A percentile compares a stretch with the other conserved stretches of the same genome.
phyloP scores from a whole-genome alignment of 2,888 invertebrate species.

The Drosophila aldrichi region DNA sequence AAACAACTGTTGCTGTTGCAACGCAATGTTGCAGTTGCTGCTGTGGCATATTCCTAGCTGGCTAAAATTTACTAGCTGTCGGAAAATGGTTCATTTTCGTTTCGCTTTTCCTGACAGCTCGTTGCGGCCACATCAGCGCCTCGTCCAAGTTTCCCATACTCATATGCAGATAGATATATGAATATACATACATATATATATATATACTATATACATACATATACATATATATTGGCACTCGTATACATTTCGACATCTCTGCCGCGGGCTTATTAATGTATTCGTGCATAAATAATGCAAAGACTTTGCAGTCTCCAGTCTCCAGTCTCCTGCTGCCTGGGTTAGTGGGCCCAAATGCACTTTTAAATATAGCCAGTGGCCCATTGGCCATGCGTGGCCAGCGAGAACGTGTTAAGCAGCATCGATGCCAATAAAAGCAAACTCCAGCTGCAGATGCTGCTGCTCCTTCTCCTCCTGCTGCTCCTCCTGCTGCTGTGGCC shows the following conservation, averaged over 20 bases:
- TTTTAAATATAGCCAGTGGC: constrained; percentile 58
- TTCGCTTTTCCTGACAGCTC: constrained; percentile 44
- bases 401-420: constrained; percentile 39
- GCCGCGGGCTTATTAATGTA: constrained; percentile 63
- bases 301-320: constrained; percentile 4
- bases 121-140: constrained; percentile 27
- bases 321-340: neutral
- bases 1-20: constrained; percentile 51
- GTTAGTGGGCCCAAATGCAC: constrained; percentile 49
- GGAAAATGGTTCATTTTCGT: constrained; percentile 60
- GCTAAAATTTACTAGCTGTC: constrained; percentile 67
- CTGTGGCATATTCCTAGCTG: constrained; percentile 26
- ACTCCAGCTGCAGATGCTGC: constrained; percentile 11
- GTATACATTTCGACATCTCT: constrained; percentile 41
- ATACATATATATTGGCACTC: constrained; percentile 18
- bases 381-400: constrained; percentile 39
- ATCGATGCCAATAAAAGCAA: constrained; percentile 11
- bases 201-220: neutral
- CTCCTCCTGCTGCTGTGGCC: constrained; percentile 2
- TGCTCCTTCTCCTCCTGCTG: neutral
- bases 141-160: constrained; percentile 17
- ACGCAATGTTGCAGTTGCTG: neutral
- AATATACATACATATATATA: neutral
- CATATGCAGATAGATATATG: constrained; percentile 5
- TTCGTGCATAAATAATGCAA: constrained; percentile 64